Percentiles rank a stretch among this genome's conserved stretches.
These are phyloP conservation scores for Lichenostomus cassidix DNA, from an alignment of 2,113 vertebrate genomes.

Conservation along the genomic window DNA sequence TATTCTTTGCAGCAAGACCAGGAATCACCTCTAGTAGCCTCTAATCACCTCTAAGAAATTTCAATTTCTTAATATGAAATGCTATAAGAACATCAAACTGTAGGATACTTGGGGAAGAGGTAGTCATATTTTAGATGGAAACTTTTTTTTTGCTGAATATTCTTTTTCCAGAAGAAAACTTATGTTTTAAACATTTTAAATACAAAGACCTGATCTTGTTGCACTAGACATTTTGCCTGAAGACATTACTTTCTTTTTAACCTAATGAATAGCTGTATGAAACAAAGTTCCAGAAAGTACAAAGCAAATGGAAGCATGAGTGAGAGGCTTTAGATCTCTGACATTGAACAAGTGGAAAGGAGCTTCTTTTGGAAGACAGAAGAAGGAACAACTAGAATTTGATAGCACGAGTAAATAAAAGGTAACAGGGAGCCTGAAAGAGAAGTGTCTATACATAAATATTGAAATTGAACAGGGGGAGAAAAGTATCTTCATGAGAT, in stretches of 20 bases:
- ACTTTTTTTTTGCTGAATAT: not conserved
- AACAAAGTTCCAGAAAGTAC: not conserved
- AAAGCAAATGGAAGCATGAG: not conserved
- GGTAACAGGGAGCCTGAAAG: not conserved
- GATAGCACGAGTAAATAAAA: not conserved
- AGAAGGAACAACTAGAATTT: not conserved
- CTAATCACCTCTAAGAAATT: too few species aligned
- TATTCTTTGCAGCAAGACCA: not conserved
- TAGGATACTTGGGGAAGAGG: not conserved
- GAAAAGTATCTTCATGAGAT: not conserved
- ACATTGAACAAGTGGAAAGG: not conserved
- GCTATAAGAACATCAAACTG: not conserved
- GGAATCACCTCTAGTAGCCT: not conserved
- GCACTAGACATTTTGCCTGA: not conserved
- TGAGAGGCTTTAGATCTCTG: not conserved
- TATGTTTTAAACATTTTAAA: constrained; percentile 14
- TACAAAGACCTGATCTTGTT: not conserved
- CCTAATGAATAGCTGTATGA: not conserved
- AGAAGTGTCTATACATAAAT: not conserved
- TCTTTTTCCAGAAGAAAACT: not conserved
- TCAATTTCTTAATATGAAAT: not conserved
- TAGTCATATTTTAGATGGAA: not conserved
- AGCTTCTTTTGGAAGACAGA: not conserved
- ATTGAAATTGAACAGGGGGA: not conserved
- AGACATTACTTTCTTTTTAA: constrained; percentile 14